These are phyloP conservation scores for Terrapene triunguis DNA, from an alignment of 2,113 vertebrate species.

Conservation along the genomic window DNA sequence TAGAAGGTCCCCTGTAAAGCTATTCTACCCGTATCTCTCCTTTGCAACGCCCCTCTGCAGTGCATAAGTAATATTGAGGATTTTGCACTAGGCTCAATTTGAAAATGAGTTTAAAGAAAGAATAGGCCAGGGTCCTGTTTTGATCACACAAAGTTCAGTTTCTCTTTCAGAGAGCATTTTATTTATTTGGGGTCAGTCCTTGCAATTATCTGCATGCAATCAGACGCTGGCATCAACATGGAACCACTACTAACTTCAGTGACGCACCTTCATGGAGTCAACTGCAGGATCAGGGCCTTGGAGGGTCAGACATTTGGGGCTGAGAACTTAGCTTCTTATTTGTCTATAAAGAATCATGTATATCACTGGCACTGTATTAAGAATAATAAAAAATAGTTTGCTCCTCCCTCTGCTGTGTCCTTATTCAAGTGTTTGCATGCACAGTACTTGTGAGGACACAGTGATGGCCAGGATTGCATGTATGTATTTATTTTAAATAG, in stretches of 20 bases:
- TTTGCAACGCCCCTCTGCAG: background rate
- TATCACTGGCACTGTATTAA: background rate
- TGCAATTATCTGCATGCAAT: background rate
- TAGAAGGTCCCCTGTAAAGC: slow-evolving; percentile 10
- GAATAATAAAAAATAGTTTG: rapidly evolving
- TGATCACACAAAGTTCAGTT: background rate
- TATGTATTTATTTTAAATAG: background rate
- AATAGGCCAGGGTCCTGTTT: background rate
- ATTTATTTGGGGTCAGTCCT: background rate
- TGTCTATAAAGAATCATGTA: rapidly evolving
- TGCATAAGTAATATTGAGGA: background rate
- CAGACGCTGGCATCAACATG: background rate
- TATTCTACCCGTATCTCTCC: background rate
- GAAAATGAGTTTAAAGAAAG: background rate
- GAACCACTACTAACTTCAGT: background rate
- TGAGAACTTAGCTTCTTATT: background rate
- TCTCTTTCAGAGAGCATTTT: background rate
- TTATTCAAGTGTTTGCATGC: background rate
- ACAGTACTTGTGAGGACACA: background rate
- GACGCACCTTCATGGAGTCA: background rate
- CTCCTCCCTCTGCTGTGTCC: background rate
- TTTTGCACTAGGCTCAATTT: background rate
- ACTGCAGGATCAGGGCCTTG: background rate
- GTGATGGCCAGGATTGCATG: background rate
- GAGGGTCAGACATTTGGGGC: background rate